Evolutionary conservation across 2,888 invertebrate genomes (phyloP).

Genomic region (Sphaerophoria rueppellii): DNA sequence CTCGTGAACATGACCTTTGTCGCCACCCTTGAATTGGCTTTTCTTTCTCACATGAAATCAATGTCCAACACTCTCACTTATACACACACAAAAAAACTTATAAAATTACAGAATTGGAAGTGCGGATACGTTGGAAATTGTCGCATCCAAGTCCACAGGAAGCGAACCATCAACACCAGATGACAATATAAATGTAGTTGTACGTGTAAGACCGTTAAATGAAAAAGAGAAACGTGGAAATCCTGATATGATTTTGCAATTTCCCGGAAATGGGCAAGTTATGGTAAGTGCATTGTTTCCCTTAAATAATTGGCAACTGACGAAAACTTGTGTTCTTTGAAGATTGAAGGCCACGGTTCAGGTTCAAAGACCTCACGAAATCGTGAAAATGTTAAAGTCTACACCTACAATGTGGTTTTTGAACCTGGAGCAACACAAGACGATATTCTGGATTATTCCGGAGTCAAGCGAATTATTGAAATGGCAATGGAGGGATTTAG

Average conservation of each 20-base stretch:
- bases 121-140: slow-evolving; percentile 81
- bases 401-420: slow-evolving; percentile 96
- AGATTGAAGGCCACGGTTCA: slow-evolving; percentile 83
- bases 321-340: background rate
- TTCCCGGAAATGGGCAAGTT: slow-evolving; percentile 95
- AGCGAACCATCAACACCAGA: slow-evolving; percentile 83
- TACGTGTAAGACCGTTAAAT: slow-evolving; percentile 92
- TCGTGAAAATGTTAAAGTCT: slow-evolving; percentile 88
- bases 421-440: slow-evolving; percentile 92
- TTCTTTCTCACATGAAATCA: background rate
- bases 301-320: background rate
- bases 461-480: slow-evolving; percentile 93
- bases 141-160: slow-evolving; percentile 81
- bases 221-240: slow-evolving; percentile 88
- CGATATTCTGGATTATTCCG: slow-evolving; percentile 94
- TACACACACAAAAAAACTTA: slow-evolving; percentile 3
- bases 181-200: slow-evolving; percentile 94
- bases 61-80: background rate
- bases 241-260: slow-evolving; percentile 89
- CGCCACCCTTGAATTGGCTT: slow-evolving; percentile 30
- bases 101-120: slow-evolving; percentile 79
- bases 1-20: slow-evolving; percentile 62
- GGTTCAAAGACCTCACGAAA: slow-evolving; percentile 84
- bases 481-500: slow-evolving; percentile 97
- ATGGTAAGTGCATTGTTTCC: slow-evolving; percentile 79